Evolutionary conservation across 1,140 invertebrate genomes (phyloP).

Genomic region (Tribolium madens): DNA sequence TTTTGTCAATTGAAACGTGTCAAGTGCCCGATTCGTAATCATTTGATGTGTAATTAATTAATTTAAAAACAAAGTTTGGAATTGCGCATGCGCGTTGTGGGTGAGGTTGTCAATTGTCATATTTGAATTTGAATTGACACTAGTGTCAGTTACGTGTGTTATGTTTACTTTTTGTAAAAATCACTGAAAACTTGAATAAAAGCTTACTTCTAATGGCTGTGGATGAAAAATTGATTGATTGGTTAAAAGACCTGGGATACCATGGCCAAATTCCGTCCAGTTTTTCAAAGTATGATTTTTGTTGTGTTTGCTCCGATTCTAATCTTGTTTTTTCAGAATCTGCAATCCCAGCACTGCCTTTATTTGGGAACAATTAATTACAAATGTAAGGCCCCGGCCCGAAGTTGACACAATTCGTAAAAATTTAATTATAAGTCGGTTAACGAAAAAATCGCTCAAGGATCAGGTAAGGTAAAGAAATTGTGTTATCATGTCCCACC

Average conservation of each 20-base stretch:
- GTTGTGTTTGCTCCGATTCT: background rate
- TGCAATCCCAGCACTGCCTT: constrained; percentile 25
- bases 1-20: too few relatives aligned
- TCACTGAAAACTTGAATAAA: background rate
- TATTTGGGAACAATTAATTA: constrained; percentile 39
- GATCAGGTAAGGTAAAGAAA: constrained; percentile 21
- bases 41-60: too few relatives aligned
- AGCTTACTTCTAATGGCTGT: background rate
- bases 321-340: constrained; percentile 31
- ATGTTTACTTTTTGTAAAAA: background rate
- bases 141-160: background rate
- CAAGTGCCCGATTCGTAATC: too few relatives aligned
- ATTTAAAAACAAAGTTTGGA: too few relatives aligned
- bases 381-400: background rate
- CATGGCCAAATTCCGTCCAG: background rate
- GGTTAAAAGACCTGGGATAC: constrained; percentile 26
- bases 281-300: constrained; percentile 7
- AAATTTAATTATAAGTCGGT: constrained; percentile 8
- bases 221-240: background rate
- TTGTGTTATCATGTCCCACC: background rate
- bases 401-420: constrained; percentile 2
- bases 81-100: background rate
- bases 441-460: constrained; percentile 1
- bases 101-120: background rate
- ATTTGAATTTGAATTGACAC: background rate